Percentiles rank a stretch among this genome's conserved stretches.
phyloP scores from a whole-genome alignment of 2,888 invertebrate species.

The Monopis laevigella region DNA sequence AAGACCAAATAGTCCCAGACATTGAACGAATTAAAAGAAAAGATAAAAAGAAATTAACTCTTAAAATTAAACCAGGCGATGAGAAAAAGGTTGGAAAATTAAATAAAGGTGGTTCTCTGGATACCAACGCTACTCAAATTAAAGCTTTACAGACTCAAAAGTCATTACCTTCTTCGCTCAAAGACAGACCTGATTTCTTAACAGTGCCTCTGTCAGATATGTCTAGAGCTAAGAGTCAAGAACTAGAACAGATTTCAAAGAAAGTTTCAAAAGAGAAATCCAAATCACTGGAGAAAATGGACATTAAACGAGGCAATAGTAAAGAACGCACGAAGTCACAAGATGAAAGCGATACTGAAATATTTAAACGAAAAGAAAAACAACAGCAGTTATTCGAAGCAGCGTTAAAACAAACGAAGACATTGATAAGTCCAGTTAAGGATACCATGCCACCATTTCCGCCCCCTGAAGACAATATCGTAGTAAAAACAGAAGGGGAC shows the following conservation, averaged over 20 bases:
- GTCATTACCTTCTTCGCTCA: conserved; percentile 62
- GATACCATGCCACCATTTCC: conserved; percentile 77
- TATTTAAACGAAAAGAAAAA: conserved; percentile 76
- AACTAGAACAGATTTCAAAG: conserved; percentile 63
- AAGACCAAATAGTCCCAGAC: conserved; percentile 60
- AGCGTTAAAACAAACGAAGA: conserved; percentile 79
- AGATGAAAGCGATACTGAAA: conserved; percentile 77
- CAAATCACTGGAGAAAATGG: conserved; percentile 73
- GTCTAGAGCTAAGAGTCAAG: conserved; percentile 69
- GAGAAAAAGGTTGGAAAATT: conserved; percentile 51
- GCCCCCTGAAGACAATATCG: conserved; percentile 76
- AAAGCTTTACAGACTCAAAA: conserved; percentile 61
- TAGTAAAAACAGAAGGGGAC: conserved; percentile 76
- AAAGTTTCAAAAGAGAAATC: conserved; percentile 72
- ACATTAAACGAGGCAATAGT: conserved; percentile 63
- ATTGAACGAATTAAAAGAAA: conserved; percentile 59
- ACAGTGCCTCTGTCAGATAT: conserved; percentile 65
- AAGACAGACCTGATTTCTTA: conserved; percentile 59
- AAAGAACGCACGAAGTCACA: conserved; percentile 77
- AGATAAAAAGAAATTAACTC: conserved; percentile 54
- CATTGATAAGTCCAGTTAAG: conserved; percentile 77
- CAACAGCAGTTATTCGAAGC: conserved; percentile 81
- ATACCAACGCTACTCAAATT: conserved; percentile 55
- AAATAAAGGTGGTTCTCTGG: conserved; percentile 58
- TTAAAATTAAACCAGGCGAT: conserved; percentile 48